Evolutionary conservation across 2,888 invertebrate species (phyloP), one percentile per base, ranked within the genome.

Genomic region (Zygaena filipendulae): DNA sequence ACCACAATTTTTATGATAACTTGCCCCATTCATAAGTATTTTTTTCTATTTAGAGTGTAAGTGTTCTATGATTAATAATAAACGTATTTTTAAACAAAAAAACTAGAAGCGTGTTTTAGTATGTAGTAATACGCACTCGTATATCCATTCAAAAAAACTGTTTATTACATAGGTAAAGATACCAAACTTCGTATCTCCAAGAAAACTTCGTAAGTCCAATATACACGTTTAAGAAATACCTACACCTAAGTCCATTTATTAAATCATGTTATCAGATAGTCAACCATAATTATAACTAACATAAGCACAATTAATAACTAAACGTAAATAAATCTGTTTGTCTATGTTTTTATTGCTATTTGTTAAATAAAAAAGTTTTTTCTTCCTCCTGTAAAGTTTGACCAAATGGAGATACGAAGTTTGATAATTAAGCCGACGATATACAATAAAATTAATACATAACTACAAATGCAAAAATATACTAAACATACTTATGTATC

Each of bases 1-100:
- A 34, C 27, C 32, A 16, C 23, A 24, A 16, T 32, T 37, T 26
- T 33, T 37, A 37, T 19, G 37, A 34, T 19, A 32, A 26, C 26
- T 31, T 37, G 26, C 27, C 25, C 23, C 27, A 34, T 34, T 16
- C 7, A 6, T 16, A 16, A 16, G 16, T 4, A n/a, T n/a, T n/a
- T n/a, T 16, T 16, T 7, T 7, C 5, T 16, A 16, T 7, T 7
- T 7, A 16, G 7, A 16, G 16, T 4, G 16, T 16, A 16, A 16
- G 4, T 16, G 7, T 4, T 7, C 5, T 4, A 16, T 6, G 5
- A 4, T 7, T 16, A 16, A 6, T 16, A 16, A 16, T 16, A 16
- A 16, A 4, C 7, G 16, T 7, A 16, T 16, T n/a, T n/a, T n/a
- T n/a, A n/a, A n/a, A n/a, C n/a, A n/a, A n/a, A n/a, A n/a, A n/a